phyloP scores from a whole-genome alignment of 1,140 invertebrate genomes.

The Diplogasteroides magnus region DNA sequence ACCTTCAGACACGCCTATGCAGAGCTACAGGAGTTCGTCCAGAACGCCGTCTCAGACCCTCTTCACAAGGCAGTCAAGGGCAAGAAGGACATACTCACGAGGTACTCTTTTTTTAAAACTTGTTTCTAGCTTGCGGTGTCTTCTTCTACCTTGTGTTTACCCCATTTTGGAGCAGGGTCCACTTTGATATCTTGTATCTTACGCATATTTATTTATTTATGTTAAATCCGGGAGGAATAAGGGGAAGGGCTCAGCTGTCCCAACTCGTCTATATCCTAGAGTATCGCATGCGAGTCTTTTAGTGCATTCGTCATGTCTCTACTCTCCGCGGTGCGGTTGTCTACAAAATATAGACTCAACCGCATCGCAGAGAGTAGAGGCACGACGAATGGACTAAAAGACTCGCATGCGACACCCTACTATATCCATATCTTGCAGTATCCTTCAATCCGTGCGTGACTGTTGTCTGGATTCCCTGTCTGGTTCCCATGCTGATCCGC shows the following conservation, averaged over 20 bases:
- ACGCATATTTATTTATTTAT: neutral
- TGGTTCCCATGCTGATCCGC: conserved; percentile 15
- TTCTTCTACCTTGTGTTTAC: neutral
- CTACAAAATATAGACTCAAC: too few species aligned
- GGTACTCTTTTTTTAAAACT: conserved; percentile 59
- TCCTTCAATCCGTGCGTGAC: conserved; percentile 33
- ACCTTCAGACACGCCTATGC: conserved; percentile 90
- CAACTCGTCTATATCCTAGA: too few species aligned
- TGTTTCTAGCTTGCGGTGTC: neutral
- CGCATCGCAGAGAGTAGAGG: too few species aligned
- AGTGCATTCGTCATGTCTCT: too few species aligned
- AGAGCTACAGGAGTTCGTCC: conserved; percentile 95
- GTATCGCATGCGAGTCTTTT: too few species aligned
- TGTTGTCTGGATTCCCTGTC: conserved; percentile 23
- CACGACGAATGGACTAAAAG: too few species aligned
- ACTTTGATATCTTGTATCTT: conserved; percentile 37
- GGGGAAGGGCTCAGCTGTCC: too few species aligned
- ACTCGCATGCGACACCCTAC: too few species aligned
- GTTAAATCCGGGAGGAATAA: too few species aligned
- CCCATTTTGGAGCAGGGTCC: neutral
- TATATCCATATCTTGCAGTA: conserved; percentile 25
- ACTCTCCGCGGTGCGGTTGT: too few species aligned
- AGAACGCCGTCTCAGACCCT: conserved; percentile 80
- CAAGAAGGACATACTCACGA: conserved; percentile 90
- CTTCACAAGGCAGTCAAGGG: conserved; percentile 93